phyloP scores from a whole-genome alignment of 2,888 invertebrate genomes.

The Drosophila anceps region DNA sequence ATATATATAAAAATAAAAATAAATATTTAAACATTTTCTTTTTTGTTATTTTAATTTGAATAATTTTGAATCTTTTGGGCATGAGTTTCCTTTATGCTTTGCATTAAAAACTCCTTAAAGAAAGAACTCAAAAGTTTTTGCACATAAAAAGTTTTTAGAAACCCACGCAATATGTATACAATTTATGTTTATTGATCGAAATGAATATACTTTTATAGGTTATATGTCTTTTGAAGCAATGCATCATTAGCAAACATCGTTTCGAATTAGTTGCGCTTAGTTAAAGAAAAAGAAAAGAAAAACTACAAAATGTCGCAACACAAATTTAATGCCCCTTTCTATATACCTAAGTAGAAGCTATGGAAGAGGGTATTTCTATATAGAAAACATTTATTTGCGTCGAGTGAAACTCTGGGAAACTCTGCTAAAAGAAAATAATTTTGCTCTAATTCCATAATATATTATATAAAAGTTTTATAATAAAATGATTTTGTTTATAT shows the following conservation, averaged over 20 bases:
- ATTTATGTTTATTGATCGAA: constrained; percentile 5
- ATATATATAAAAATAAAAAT: too few relatives aligned
- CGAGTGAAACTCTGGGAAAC: too few relatives aligned
- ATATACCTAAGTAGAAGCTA: too few relatives aligned
- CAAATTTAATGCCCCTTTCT: not conserved
- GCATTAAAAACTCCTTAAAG: not conserved
- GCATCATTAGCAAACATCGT: constrained; percentile 53
- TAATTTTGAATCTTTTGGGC: not conserved
- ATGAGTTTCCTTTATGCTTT: constrained; percentile 1
- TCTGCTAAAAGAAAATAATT: too few relatives aligned
- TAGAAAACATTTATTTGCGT: too few relatives aligned
- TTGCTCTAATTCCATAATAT: too few relatives aligned
- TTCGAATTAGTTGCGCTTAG: constrained; percentile 65
- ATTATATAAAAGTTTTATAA: too few relatives aligned
- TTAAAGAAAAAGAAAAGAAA: constrained; percentile 13
- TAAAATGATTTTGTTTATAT: too few relatives aligned
- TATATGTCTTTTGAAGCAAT: constrained; percentile 31
- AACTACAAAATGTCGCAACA: not conserved
- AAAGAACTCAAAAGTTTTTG: not conserved
- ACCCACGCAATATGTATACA: not conserved
- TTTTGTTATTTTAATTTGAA: not conserved
- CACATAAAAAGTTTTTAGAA: not conserved
- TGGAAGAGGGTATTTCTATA: too few relatives aligned
- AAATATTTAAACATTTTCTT: not conserved
- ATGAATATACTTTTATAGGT: constrained; percentile 15